Base-by-base conservation (phyloP, 1,140 invertebrate genomes). In the Polypedilum vanderplanki region DNA sequence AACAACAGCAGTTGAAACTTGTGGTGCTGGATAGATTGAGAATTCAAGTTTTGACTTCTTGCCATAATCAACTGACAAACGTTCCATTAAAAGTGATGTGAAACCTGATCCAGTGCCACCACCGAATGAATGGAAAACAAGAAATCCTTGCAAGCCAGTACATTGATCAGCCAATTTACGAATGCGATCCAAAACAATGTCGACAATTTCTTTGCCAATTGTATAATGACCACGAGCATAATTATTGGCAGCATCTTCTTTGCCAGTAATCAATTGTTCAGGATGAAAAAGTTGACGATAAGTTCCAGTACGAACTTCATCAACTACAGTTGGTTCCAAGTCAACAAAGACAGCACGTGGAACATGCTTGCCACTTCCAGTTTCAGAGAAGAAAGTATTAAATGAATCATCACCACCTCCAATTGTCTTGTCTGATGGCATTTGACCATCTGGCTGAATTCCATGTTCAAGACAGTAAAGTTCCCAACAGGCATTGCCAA, bases 381-480 rank as follows among this genome's bases (percentile, higher is more conserved):
- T 92, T 82, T 93, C 91, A 79, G 89, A 90, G 86, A 93, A 93
- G 85, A 93, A 93, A 1, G 91, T 93, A 82, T 91, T 92, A 84
- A 92, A 93, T 40, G 88, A 90, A 80, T 93, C 90, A 79, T 92
- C 87, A 74, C 87, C 87, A n/a, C 87, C 87, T 1, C 87, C 87
- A 77, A 89, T 83, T 75, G 86, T 88, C 81, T 89, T 90, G 82
- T 90, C 89, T 8, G 87, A 94, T n/a, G 90, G 89, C 90, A 92
- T 92, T 80, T 89, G 87, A 3, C 93, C 93, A 84, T 95, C 92
- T 73, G 93, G 93, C 82, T 95, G 92, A 80, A 96, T 95, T 33
- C 93, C 92, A 84, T 95, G 93, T 82, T 95, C 94, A 78, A 95
- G 83, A 81, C 94, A 95, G 85, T 95, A 95, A 75, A 96, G 85